phyloP scores from a whole-genome alignment of 1,140 invertebrate genomes.

The Sarcophaga bullata region DNA sequence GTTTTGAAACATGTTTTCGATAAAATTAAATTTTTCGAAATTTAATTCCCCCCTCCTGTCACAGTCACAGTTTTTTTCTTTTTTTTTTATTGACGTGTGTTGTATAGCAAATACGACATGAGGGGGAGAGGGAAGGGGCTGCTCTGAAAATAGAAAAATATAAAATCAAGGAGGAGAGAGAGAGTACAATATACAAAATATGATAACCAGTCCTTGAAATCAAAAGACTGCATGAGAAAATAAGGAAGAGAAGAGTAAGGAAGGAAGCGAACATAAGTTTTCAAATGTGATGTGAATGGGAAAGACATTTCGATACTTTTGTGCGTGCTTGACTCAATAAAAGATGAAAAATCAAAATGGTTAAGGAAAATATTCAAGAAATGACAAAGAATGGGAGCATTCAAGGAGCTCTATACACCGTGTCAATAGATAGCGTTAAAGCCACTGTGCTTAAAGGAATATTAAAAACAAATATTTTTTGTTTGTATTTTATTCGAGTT shows the following conservation, averaged over 20 bases:
- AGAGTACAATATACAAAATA: background rate
- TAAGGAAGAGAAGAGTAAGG: background rate
- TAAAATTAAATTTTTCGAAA: background rate
- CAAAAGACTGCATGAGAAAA: background rate
- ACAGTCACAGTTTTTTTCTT: background rate
- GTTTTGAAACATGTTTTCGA: constrained; percentile 1
- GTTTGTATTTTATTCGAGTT: no score
- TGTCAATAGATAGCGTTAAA: no score
- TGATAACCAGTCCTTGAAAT: background rate
- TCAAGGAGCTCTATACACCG: no score
- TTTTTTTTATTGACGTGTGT: background rate
- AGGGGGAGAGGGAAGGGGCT: no score
- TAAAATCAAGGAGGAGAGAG: background rate
- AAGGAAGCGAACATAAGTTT: background rate
- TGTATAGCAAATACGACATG: no score
- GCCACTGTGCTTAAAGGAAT: no score
- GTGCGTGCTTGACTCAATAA: background rate
- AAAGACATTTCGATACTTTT: background rate
- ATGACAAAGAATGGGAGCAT: background rate
- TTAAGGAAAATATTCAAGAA: background rate
- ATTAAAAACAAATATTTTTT: no score
- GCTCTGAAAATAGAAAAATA: background rate
- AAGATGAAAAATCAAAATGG: background rate
- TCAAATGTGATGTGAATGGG: constrained; percentile 7
- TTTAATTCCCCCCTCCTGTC: background rate